Conservation (phyloP, 2,113 vertebrate species). For the Nannospalax galili region DNA sequence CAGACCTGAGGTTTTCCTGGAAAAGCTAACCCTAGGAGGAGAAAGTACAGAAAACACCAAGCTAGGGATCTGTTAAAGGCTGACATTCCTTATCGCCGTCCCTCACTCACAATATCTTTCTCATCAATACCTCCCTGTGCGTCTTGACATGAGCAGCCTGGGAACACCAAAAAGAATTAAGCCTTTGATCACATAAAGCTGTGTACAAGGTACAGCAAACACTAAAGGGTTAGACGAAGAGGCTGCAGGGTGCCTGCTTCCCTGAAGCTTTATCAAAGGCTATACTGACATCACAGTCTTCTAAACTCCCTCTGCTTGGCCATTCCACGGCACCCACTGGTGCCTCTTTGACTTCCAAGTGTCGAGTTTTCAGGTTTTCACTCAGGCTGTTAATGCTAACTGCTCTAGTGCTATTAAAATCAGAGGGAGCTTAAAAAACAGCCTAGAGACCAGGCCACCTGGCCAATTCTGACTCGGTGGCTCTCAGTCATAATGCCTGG, state of each 20-base stretch:
- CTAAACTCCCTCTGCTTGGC: neutral
- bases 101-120: neutral
- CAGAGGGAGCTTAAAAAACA: neutral
- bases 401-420: neutral
- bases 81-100: neutral
- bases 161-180: neutral
- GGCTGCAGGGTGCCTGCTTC: neutral
- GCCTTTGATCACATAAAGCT: neutral
- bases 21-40: neutral
- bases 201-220: neutral
- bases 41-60: neutral
- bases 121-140: neutral
- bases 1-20: neutral
- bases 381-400: neutral
- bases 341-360: neutral
- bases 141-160: neutral
- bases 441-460: accelerated
- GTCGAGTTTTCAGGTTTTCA: neutral
- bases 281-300: neutral
- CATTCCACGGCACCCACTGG: accelerated
- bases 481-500: neutral
- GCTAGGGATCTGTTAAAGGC: neutral
- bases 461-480: neutral
- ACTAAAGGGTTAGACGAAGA: neutral
- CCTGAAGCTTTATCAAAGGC: accelerated